Evolutionary conservation across 2,888 invertebrate species (phyloP).

Genomic region (Cantharis flavilabris): DNA sequence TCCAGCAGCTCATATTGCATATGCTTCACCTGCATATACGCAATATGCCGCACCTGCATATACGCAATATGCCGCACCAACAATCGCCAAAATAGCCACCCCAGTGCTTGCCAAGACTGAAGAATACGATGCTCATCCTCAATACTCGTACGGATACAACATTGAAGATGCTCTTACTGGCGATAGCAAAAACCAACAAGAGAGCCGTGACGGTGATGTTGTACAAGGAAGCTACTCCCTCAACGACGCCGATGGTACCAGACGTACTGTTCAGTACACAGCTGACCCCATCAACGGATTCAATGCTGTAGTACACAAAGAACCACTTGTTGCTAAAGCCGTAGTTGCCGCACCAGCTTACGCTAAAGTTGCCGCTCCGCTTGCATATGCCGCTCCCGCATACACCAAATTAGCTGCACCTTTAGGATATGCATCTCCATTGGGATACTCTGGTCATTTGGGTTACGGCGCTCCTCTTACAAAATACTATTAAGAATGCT

Average conservation of each 20-base stretch:
- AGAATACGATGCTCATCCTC: constrained; percentile 59
- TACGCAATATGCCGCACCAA: constrained; percentile 35
- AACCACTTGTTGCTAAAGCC: constrained; percentile 56
- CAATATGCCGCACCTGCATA: constrained; percentile 37
- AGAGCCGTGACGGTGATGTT: constrained; percentile 59
- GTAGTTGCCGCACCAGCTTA: constrained; percentile 53
- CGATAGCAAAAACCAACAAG: constrained; percentile 60
- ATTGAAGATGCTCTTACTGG: constrained; percentile 61
- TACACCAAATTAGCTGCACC: constrained; percentile 28
- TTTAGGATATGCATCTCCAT: constrained; percentile 16
- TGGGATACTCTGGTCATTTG: not conserved
- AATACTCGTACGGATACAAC: constrained; percentile 62
- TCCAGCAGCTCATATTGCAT: constrained; percentile 13
- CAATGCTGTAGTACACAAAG: constrained; percentile 68
- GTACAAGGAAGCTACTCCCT: constrained; percentile 61
- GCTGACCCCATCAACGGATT: constrained; percentile 67
- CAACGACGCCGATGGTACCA: constrained; percentile 60
- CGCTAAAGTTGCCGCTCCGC: constrained; percentile 37
- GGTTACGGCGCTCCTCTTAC: constrained; percentile 26
- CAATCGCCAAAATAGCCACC: constrained; percentile 27
- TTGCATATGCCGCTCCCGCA: constrained; percentile 33
- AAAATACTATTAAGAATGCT: not conserved
- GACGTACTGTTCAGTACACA: constrained; percentile 60
- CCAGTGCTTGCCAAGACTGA: constrained; percentile 43
- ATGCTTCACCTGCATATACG: constrained; percentile 32